Base-by-base conservation (phyloP, 2,797 vertebrate genomes). In the Sebastiscus albofasciatus region DNA sequence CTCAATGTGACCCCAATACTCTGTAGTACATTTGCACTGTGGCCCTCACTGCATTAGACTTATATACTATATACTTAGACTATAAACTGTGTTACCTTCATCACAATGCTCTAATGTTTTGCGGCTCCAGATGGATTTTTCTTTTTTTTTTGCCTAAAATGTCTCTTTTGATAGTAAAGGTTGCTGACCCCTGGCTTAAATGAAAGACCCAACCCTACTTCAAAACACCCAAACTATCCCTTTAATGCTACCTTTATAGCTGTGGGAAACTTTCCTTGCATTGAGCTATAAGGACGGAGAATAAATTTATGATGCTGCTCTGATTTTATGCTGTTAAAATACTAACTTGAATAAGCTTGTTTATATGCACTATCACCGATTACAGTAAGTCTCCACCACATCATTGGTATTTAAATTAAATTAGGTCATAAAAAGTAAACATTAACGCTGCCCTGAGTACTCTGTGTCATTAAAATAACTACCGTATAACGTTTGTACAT, bases 161-260 rank as follows among this genome's bases (percentile, higher is more conserved):
- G 36, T 5, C 36, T 39, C 36, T 39, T 39, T 39, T 39, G 39
- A 42, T 1, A 42, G 0, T 42, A 42, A 42, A 42, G 39, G 39
- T 16, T 42, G 14, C 39, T 42, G 39, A 42, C 14, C 39, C 14
- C 39, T 42, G 14, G 0, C 39, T 42, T 42, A 42, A 46, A 46
- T 18, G 42, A 46, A 46, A 46, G 42, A 1, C 16, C 6, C 6
- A 16, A 16, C 42, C 42, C 42, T 7, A 46, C 42, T 18, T 46
- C 49, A 4, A 20, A 52, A 52, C 46, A 52, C 46, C 46, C 18
- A 52, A 52, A 52, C 49, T 20, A 52, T 20, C 20, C 18, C 49
- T 52, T 52, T 52, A 31, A 79, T 24, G 34, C 49, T 58, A n/a
- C 14, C 84, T 80, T 7, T 69, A 34, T 5, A 65, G 33, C n/a